These are phyloP conservation scores for Sisyra terminalis DNA, from an alignment of 2,888 invertebrate genomes.

Conservation along the genomic window DNA sequence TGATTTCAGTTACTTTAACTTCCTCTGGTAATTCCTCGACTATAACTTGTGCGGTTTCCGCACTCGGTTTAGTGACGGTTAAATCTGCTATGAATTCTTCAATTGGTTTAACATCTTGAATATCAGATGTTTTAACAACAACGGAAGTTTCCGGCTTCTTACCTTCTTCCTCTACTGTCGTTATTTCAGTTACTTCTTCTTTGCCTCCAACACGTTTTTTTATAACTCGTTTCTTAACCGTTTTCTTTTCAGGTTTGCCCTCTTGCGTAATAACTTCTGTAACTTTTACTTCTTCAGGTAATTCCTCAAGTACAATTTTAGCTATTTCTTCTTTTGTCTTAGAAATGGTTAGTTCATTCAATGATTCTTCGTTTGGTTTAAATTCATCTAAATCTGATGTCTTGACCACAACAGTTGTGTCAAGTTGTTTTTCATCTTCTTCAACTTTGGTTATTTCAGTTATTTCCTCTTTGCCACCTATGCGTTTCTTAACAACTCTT, in stretches of 20 bases:
- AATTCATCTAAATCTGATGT: constrained; percentile 11
- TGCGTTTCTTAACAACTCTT: constrained; percentile 15
- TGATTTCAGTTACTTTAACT: constrained; percentile 16
- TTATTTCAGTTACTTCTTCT: constrained; percentile 17
- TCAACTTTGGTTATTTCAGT: constrained; percentile 6
- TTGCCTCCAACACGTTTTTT: constrained; percentile 17
- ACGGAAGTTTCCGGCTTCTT: constrained; percentile 20
- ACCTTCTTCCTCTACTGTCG: constrained; percentile 18
- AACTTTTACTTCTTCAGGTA: constrained; percentile 17
- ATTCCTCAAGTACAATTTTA: constrained; percentile 16
- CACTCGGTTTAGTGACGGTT: constrained; percentile 21
- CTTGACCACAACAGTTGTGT: constrained; percentile 8
- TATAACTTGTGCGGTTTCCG: constrained; percentile 19
- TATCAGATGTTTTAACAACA: constrained; percentile 14
- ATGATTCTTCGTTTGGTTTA: constrained; percentile 13
- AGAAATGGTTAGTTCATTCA: not conserved
- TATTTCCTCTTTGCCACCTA: constrained; percentile 8
- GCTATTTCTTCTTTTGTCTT: constrained; percentile 12
- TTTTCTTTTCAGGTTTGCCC: constrained; percentile 17
- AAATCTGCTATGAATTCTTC: constrained; percentile 9
- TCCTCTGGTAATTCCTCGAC: constrained; percentile 22
- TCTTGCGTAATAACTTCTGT: constrained; percentile 14
- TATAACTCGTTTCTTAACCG: constrained; percentile 17
- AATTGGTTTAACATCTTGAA: constrained; percentile 14
- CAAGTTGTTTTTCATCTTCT: constrained; percentile 9